A percentile compares a stretch with the other conserved stretches of the same genome.
Evolutionary conservation across 2,113 vertebrate genomes (phyloP).

Genomic region (Melanerpes formicivorus): DNA sequence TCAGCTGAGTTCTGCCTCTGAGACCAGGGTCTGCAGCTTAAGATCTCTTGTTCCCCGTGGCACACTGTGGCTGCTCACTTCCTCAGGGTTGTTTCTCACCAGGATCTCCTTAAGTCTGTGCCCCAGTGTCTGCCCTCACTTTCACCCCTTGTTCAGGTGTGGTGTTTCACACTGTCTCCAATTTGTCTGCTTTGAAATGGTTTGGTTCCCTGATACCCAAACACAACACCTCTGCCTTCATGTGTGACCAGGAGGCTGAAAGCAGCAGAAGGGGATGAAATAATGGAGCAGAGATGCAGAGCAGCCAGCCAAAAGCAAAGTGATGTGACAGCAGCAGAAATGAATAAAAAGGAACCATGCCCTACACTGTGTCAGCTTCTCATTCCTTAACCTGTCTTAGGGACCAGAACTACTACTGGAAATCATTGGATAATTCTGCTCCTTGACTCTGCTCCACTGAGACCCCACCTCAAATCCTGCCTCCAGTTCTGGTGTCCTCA

Average conservation of each 20-base stretch:
- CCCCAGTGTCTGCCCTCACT: constrained; percentile 28
- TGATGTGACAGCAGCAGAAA: background rate
- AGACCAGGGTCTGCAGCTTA: constrained; percentile 1
- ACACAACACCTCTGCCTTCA: constrained; percentile 22
- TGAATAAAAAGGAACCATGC: background rate
- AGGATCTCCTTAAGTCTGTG: constrained; percentile 54
- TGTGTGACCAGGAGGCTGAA: background rate
- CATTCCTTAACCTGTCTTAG: background rate
- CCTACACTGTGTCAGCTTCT: background rate
- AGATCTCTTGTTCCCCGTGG: constrained; percentile 37
- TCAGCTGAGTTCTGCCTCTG: background rate
- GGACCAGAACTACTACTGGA: background rate
- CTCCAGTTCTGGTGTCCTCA: too few species aligned
- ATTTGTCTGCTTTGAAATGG: constrained; percentile 2
- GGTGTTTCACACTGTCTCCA: constrained; percentile 2
- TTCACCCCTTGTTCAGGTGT: constrained; percentile 36
- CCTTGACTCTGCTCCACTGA: too few species aligned
- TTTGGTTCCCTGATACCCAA: background rate
- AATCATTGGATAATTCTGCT: background rate
- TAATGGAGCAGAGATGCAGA: background rate
- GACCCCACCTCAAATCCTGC: too few species aligned
- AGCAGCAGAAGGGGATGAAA: background rate
- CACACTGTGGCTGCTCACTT: constrained; percentile 42
- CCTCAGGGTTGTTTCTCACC: constrained; percentile 63
- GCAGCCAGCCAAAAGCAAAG: background rate